phyloP scores from a whole-genome alignment of 2,113 vertebrate species.

The Fulmarus glacialis region DNA sequence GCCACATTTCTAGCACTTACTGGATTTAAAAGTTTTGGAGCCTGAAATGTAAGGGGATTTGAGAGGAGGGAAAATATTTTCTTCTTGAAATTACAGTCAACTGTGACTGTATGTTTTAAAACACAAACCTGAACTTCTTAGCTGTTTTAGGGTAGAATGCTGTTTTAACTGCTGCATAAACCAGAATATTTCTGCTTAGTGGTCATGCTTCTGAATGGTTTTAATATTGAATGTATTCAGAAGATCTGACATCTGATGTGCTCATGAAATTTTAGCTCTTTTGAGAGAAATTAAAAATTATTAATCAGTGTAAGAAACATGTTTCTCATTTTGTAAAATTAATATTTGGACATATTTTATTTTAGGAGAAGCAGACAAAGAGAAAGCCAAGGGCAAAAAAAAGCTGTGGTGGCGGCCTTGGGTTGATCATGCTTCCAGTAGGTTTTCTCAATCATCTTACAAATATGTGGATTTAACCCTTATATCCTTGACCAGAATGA shows the following conservation, averaged over 20 bases:
- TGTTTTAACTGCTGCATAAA: not conserved
- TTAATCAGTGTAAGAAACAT: conserved; percentile 72
- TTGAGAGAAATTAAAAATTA: conserved; percentile 58
- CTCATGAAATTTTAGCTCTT: conserved; percentile 49
- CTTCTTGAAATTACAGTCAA: not conserved
- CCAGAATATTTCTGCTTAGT: not conserved
- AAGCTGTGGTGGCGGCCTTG: conserved; percentile 99
- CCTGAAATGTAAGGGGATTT: not conserved
- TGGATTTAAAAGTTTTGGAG: not conserved
- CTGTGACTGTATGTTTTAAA: not conserved
- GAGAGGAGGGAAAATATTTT: not conserved
- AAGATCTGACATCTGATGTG: conserved; percentile 43
- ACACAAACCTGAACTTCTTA: not conserved
- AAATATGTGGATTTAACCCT: conserved; percentile 87
- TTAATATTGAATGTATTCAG: not conserved
- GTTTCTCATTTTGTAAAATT: conserved; percentile 81
- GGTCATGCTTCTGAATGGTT: not conserved
- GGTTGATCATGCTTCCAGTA: conserved; percentile 99
- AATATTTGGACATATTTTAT: conserved; percentile 93
- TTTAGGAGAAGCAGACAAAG: conserved; percentile 97
- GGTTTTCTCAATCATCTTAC: conserved; percentile 90
- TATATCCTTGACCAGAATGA: conserved; percentile 99
- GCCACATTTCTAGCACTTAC: not conserved
- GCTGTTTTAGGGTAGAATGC: not conserved
- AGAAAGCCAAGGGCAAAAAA: conserved; percentile 99